Base-by-base conservation (phyloP, 2,888 invertebrate genomes). In the Aspidiotus destructor region DNA sequence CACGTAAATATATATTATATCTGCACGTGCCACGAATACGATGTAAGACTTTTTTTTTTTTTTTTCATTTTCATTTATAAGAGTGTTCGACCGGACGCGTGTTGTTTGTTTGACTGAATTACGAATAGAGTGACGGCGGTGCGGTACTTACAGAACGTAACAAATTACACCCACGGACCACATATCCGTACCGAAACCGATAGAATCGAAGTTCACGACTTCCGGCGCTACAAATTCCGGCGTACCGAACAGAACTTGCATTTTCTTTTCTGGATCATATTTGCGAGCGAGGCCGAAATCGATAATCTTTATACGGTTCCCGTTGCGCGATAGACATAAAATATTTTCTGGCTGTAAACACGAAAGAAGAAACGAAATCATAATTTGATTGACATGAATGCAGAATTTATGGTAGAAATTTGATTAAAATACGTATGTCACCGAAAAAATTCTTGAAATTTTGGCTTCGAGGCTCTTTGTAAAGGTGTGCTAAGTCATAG, bases 171-270 rank as follows among this genome's bases (percentile, higher is more conserved):
- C 98, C 40, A 99, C 88, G 67, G 94, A 94, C 98, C 97, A 98
- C 95, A 98, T 96, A 76, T 99, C 99, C 0, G 98, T 96, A 9
- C 90, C 89, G 76, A 88, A 95, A 69, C 92, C 90, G 75, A 99
- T 94, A 75, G 89, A 89, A 77, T 99, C 98, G 78, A 97, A 99
- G 81, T 97, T 98, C 54, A 99, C 94, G 41, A 98, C 95, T 83
- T 99, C 98, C 0, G 98, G 98, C 0, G 97, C 96, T 62, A 97
- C 96, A 77, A 99, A 99, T 80, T 99, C 99, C 0, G 98, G 98
- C 0, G 99, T 99, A 1, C 98, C 99, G 76, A 96, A 97, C 65
- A 97, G 80, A 6, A 97, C 93, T 79, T 92, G 91, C 65, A 96
- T 80, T 75, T 94, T 93, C 81, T 92, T 93, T 75, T 86, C 86